Evolutionary conservation across 2,888 invertebrate species (phyloP), one percentile per base, ranked within the genome.

Genomic region (Drosophila formosana): DNA sequence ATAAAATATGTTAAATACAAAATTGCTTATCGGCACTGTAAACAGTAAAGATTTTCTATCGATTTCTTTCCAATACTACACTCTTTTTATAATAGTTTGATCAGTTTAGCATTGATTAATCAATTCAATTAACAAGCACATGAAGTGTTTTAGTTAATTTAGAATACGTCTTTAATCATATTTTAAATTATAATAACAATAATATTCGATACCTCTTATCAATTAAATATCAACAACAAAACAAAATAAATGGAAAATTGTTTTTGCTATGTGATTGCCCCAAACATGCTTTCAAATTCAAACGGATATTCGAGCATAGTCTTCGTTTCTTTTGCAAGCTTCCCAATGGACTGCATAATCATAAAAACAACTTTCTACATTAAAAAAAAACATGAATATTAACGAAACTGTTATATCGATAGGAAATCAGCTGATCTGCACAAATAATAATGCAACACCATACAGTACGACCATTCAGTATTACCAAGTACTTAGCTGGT

Each of bases 201-300:
- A 26, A 4, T 23, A 34, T 34, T 34, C 34, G 34, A 34, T 34
- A 34, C 6, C 4, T 8, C 4, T 11, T 6, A 6, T 23, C 3
- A 8, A 55, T 55, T 30, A 43, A 55, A 39, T 39, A 39, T 4
- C 46, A 62, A 34, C 39, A n/a, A 56, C 18, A 41, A 25, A 63
- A 43, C 32, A 50, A 28, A 28, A 56, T 34, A 30, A n/a, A 51
- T 18, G 18, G 18, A 2, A 18, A 18, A 18, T 18, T 1, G 18
- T 18, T 18, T 18, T 18, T 56, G 8, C 11, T 63, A 64, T 18
- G 46, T 57, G 11, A 34, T 51, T 23, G 56, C 56, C 13, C 67
- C 1, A 50, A 63, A 7, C 37, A 64, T 6, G 67, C 67, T 6
- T 64, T 64, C 34, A 51, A 47, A n/a, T 67, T 67, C 3, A 67